phyloP scores from a whole-genome alignment of 2,113 vertebrate genomes.

The Anolis sagrei region DNA sequence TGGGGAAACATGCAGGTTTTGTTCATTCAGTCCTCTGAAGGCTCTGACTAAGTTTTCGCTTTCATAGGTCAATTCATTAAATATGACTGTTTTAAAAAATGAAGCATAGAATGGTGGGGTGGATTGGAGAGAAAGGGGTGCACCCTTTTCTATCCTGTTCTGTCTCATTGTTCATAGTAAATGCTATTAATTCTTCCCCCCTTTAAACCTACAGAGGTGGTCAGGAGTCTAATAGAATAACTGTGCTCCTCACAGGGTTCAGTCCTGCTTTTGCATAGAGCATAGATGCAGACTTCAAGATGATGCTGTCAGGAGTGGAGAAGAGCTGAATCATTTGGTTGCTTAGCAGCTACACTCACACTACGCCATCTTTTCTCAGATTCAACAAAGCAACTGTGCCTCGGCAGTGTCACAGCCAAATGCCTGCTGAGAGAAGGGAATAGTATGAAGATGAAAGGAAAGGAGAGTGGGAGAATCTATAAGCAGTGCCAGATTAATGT shows the following conservation, averaged over 20 bases:
- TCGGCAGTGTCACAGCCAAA: not conserved
- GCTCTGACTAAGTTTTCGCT: not conserved
- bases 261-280: not conserved
- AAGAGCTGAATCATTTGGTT: not conserved
- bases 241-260: not conserved
- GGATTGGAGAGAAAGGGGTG: no score
- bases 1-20: not conserved
- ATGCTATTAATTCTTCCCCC: not conserved
- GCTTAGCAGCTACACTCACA: not conserved
- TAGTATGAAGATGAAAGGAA: no score
- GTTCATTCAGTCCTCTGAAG: not conserved
- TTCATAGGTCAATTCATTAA: not conserved
- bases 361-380: not conserved
- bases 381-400: not conserved
- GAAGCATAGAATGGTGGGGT: not conserved
- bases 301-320: not conserved
- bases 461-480: no score
- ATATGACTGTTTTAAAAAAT: not conserved
- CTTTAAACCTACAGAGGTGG: not conserved
- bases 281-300: not conserved
- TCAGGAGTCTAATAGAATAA: not conserved
- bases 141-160: not conserved
- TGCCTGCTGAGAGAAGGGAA: not conserved
- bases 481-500: no score
- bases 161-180: not conserved